These are phyloP conservation scores for Oreotragus oreotragus DNA, from an alignment of 2,113 vertebrate genomes.

Conservation along the genomic window DNA sequence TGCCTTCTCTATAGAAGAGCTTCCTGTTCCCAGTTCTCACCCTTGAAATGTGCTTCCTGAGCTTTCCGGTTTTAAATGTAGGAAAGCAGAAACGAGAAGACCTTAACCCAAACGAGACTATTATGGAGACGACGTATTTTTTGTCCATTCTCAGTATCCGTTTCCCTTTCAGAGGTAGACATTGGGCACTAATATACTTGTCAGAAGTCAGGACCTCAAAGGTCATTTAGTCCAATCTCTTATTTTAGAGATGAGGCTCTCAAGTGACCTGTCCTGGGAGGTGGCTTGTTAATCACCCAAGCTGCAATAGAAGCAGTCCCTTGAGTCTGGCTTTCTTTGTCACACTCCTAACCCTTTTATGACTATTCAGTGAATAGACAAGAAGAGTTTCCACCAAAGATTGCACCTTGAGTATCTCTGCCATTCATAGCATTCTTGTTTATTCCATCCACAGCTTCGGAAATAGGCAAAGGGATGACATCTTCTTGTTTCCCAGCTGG, in stretches of 20 bases:
- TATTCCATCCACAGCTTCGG: neutral
- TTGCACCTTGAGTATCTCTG: neutral
- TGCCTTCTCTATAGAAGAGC: neutral
- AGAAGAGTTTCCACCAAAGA: neutral
- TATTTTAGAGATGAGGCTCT: neutral
- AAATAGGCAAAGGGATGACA: neutral
- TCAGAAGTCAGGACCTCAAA: neutral
- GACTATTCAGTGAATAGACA: neutral
- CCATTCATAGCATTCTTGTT: neutral
- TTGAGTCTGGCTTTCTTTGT: neutral
- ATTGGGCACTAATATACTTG: neutral
- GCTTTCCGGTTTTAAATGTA: neutral
- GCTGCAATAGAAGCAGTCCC: neutral
- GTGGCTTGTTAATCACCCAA: neutral
- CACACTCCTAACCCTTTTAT: neutral
- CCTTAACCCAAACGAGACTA: neutral
- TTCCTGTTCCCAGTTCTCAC: neutral
- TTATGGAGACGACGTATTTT: neutral
- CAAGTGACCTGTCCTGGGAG: neutral
- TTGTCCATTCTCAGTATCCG: neutral
- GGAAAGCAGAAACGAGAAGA: neutral
- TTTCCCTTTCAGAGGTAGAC: neutral
- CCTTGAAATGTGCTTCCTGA: neutral
- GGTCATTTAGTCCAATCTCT: neutral
- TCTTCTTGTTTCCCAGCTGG: neutral